Evolutionary conservation across 2,797 vertebrate genomes (phyloP).

Genomic region (Pitangus sulphuratus): DNA sequence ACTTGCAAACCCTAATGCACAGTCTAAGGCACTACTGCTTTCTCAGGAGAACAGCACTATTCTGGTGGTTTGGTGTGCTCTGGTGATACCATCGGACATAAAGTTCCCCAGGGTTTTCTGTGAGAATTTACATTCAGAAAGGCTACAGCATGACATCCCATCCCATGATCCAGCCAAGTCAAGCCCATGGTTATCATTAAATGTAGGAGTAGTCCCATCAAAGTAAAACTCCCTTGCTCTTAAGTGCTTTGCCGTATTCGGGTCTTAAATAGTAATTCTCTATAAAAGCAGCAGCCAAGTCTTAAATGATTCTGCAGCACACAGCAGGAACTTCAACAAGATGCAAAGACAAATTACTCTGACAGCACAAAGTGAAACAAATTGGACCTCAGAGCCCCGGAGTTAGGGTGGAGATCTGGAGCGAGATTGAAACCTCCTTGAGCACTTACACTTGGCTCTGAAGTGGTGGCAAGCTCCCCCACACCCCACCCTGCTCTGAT

Average conservation of each 20-base stretch:
- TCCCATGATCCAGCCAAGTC: neutral
- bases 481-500: neutral
- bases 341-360: slow-evolving; percentile 24
- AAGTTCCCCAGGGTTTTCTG: neutral
- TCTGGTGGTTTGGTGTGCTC: neutral
- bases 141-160: neutral
- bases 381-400: slow-evolving; percentile 1
- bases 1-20: neutral
- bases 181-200: slow-evolving; percentile 20
- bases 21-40: neutral
- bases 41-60: neutral
- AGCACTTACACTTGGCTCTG: slow-evolving; percentile 1
- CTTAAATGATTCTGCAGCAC: slow-evolving; percentile 33
- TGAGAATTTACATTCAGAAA: neutral
- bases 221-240: neutral
- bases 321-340: slow-evolving; percentile 28
- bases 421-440: neutral
- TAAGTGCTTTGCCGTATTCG: neutral
- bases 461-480: neutral
- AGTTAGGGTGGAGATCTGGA: slow-evolving; percentile 46
- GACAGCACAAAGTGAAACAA: slow-evolving; percentile 9
- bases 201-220: neutral
- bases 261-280: slow-evolving; percentile 21
- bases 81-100: neutral
- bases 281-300: slow-evolving; percentile 50